Evolutionary conservation across 2,888 invertebrate genomes (phyloP), one percentile per base, ranked within the genome.

Genomic region (Acrobasis consociella): DNA sequence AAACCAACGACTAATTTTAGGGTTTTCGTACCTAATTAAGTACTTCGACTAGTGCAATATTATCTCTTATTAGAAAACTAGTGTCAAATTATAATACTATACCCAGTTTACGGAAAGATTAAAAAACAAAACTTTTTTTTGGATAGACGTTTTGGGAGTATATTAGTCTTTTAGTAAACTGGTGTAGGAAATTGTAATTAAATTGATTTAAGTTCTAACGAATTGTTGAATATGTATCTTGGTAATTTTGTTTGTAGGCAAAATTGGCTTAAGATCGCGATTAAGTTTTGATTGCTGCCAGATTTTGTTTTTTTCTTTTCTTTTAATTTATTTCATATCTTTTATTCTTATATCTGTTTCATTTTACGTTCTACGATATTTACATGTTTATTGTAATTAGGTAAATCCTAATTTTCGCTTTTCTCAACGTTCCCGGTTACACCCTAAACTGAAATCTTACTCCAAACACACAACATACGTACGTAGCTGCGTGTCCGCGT

Each of bases 1-100:
- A 81, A 83, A 92, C 91, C 91, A 92, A 86, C 91, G 91, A 91
- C 82, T 92, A 92, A 85, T 87, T 83, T 90, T 84, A 89, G 87
- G 76, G 72, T 80, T 79, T 80, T 53, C 75, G 83, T 87, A 90
- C 83, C 80, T 89, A 79, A 82, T 80, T 80, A 80, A 31, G 31
- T 46, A 46, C 79, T 81, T 79, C 72, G 75, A 83, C 85, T 90
- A 89, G 92, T 92, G 92, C 92, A 92, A 92, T 92, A 91, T 81
- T 79, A 76, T 83, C 76, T 78, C 67, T 69, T 65, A 80, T 80
- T 56, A 79, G 77, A 69, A 69, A 67, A 66, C 61, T 75, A 72
- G 66, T 62, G 15, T 72, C 16, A 70, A 60, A 55, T 65, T 50
- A 51, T 46, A 53, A 17, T 65, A 60, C 37, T 66, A 59, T 58